Percentiles rank a stretch among this genome's conserved stretches.
phyloP scores from a whole-genome alignment of 1,140 invertebrate genomes.

The Pseudomyrmex pallidus region DNA sequence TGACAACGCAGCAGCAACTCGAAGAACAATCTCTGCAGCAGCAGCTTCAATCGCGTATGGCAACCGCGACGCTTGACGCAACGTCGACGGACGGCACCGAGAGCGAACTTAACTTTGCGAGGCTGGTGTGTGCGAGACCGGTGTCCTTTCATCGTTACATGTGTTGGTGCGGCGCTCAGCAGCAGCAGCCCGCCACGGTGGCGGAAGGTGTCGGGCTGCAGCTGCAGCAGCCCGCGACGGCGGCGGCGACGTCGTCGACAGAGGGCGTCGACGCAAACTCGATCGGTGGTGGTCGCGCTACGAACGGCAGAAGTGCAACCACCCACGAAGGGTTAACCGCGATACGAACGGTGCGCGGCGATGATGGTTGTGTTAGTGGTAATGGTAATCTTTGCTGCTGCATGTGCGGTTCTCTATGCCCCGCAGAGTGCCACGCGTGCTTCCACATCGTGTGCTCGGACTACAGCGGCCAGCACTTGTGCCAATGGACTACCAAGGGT shows the following conservation, averaged over 20 bases:
- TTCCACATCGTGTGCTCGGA: constrained; percentile 88
- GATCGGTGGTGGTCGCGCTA: constrained; percentile 50
- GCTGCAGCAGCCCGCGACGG: constrained; percentile 1
- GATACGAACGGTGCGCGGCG: constrained; percentile 44
- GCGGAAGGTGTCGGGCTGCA: background rate
- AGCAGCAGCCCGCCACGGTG: constrained; percentile 15
- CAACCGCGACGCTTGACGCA: background rate
- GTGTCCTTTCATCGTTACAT: constrained; percentile 85
- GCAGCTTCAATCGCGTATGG: constrained; percentile 9
- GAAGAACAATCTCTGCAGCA: constrained; percentile 28
- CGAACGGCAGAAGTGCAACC: constrained; percentile 36
- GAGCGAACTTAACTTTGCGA: constrained; percentile 42
- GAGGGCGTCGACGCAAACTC: constrained; percentile 55
- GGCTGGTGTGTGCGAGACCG: constrained; percentile 83
- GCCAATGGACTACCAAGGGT: constrained; percentile 86
- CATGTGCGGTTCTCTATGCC: constrained; percentile 87
- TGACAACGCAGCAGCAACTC: background rate
- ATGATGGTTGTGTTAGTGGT: constrained; percentile 50
- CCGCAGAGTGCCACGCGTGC: constrained; percentile 88
- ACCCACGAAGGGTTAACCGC: constrained; percentile 33
- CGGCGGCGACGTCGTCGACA: constrained; percentile 2
- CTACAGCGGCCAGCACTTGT: constrained; percentile 85
- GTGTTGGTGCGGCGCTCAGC: constrained; percentile 83
- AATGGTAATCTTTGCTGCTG: constrained; percentile 85
- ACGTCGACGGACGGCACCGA: constrained; percentile 41